These are phyloP conservation scores for Sarcophaga subvicina DNA, from an alignment of 2,888 invertebrate species.

Conservation along the genomic window DNA sequence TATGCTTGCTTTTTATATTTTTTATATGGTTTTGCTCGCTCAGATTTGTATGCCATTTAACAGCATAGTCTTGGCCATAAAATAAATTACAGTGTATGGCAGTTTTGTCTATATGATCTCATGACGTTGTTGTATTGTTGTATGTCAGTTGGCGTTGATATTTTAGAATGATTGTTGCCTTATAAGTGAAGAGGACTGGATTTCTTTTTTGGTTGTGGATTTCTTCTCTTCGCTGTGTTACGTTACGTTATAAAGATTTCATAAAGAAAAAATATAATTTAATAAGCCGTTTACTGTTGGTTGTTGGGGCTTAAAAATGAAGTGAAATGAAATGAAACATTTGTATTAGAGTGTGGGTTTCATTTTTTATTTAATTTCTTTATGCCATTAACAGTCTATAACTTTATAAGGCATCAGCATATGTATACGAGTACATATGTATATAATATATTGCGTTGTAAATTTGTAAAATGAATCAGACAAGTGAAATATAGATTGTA, in stretches of 20 bases:
- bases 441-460: slow-evolving; percentile 13
- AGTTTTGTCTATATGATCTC: slow-evolving; percentile 59
- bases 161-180: slow-evolving; percentile 67
- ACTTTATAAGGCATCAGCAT: slow-evolving; percentile 37
- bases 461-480: slow-evolving; percentile 51
- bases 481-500: background rate
- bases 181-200: slow-evolving; percentile 63
- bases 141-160: slow-evolving; percentile 65
- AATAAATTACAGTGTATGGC: slow-evolving; percentile 41
- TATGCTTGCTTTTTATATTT: background rate
- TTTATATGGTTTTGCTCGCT: slow-evolving; percentile 3
- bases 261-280: slow-evolving; percentile 40
- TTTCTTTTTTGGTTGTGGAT: slow-evolving; percentile 2
- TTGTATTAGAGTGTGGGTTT: slow-evolving; percentile 34
- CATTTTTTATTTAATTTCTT: slow-evolving; percentile 9
- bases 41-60: background rate
- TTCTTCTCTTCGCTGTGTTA: slow-evolving; percentile 10
- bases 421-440: background rate
- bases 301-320: background rate
- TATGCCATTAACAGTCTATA: slow-evolving; percentile 31
- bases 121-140: slow-evolving; percentile 49
- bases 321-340: slow-evolving; percentile 36
- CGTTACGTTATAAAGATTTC: slow-evolving; percentile 23
- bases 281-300: slow-evolving; percentile 40
- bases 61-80: slow-evolving; percentile 1